Base-by-base conservation (phyloP, 2,113 vertebrate species). In the Limanda limanda region DNA sequence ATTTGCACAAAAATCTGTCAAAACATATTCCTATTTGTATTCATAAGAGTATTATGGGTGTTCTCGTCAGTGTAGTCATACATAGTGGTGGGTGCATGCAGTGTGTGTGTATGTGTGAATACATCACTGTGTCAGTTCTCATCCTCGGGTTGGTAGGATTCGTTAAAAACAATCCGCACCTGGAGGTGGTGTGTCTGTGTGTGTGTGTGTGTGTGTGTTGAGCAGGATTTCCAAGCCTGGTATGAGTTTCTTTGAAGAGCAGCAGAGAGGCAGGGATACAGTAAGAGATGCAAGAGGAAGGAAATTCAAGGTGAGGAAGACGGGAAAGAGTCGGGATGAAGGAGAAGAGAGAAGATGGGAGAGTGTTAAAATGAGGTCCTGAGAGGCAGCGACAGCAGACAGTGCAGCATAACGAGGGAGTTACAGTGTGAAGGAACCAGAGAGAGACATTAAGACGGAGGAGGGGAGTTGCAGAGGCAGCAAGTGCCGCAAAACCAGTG, bases 161-260 rank as follows among this genome's bases (percentile, higher is more conserved):
- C 63, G 45, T 85, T 86, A 86, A 83, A 86, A 82, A 86, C 90
- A 89, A 86, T 88, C 84, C 73, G 27, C 76, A 81, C 78, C 81
- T 72, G 54, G 78, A 85, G 88, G 85, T 78, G 68, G 35, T 40
- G 59, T 61, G 59, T 61, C 18, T 35, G 7, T 60, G 25, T 59
- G 57, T 17, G 57, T 27, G 57, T 27, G 57, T 17, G 25, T 27
- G 27, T 27, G 18, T 68, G 67, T 84, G 81, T 57, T 60, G 74
- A 80, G 82, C 76, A 73, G 83, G 84, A 79, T 91, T 90, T 88
- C 56, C 76, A 82, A 86, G 52, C 67, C 85, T 31, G n/a, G 68
- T 65, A 73, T 60, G 81, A 87, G 76, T 59, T 59, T 52, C 78
- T 88, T 87, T 88, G 86, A 92, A 92, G 85, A 89, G 61, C 76